Base-by-base conservation (phyloP, 64 coral and sea anemone species). In the Dendrophyllia cribrosa region DNA sequence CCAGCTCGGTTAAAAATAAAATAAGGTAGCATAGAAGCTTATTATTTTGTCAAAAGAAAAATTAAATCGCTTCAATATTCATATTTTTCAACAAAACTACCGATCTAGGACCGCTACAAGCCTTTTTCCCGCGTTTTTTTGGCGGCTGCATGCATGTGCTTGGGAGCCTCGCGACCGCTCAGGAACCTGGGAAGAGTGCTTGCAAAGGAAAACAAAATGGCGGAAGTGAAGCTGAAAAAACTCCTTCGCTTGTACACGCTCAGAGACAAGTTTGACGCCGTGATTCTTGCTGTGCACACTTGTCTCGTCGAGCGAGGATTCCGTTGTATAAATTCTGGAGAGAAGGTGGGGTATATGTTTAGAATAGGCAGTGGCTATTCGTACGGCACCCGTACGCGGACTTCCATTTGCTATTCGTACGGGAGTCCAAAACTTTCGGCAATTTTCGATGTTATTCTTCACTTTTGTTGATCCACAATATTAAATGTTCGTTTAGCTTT, bases 221-320 rank as follows among this genome's bases (percentile, higher is more conserved):
- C 82, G 91, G 91, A 93, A 93, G 91, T 74, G 75, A 93, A 93
- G 51, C 7, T 93, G 49, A 86, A 71, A 43, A 93, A 93, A 69
- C 69, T 93, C 4, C 73, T 93, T 6, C 70, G 83, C 20, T 86
- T 93, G 21, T 86, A 63, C 60, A 86, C 26, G 51, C 59, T 86
- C 24, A 93, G 82, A 66, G 59, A 86, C 58, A 93, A 87, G 75
- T 93, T 86, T 69, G 91, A 93, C 59, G 82, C 91, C 15, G 58
- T 93, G 0, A 87, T 87, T 43, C 71, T 93, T 66, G 91, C 82
- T 44, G 62, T 86, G 4, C 91, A 93, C 58, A 72, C 91, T 69
- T 93, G 91, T 52, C 67, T 93, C 58, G 72, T 87, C 2, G 91
- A 93, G 61, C 59, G 65, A 24, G 91, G 74, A 75, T 93, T 87